Base-by-base conservation (phyloP, 37 sponge, comb jelly and placozoan species). In the Halisarca cf. caerulea region DNA sequence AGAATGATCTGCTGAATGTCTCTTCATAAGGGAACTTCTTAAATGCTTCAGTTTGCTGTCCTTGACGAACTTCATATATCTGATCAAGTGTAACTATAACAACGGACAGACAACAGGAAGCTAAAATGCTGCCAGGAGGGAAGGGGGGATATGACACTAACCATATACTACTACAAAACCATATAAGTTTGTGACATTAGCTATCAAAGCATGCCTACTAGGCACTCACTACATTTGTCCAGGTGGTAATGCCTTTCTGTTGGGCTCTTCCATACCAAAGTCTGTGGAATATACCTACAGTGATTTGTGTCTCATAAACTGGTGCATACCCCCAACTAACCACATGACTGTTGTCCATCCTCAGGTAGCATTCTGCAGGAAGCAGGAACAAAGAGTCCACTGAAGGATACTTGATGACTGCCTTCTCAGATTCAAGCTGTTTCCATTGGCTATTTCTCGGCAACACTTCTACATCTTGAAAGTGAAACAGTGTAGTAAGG, bases 21-120 rank as follows among this genome's bases (percentile, higher is more conserved):
- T 87, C 83, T 21, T 84, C 88, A 57, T 90, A 93, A 2, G 94
- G 94, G 39, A 89, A 93, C 57, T 86, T 83, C 59, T 84, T 73
- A 82, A 93, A 93, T 55, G 69, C 34, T 2, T 82, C 47, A 5
- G 94, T 87, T 38, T 57, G 42, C 88, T 93, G 94, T 32, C 94
- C 94, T 59, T 64, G 42, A 2, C 94, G 64, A 6, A 93, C 73
- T 57, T 93, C 94, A 42, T 84, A 44, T 8, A 93, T 59, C n/a
- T 69, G 72, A n/a, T 87, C 84, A 20, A 89, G 36, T 25, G 73
- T 73, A 54, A 93, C 88, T 83, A 30, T 51, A 72, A 2, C 21
- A 36, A 36, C 28, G 11, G 51, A 61, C 64, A 61, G 64, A 27
- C 32, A 34, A 27, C 35, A 68, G 69, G 30, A 47, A 47, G 51